Conservation (phyloP, 35 echinoderm and acorn worm species). For the Acanthaster planci region DNA sequence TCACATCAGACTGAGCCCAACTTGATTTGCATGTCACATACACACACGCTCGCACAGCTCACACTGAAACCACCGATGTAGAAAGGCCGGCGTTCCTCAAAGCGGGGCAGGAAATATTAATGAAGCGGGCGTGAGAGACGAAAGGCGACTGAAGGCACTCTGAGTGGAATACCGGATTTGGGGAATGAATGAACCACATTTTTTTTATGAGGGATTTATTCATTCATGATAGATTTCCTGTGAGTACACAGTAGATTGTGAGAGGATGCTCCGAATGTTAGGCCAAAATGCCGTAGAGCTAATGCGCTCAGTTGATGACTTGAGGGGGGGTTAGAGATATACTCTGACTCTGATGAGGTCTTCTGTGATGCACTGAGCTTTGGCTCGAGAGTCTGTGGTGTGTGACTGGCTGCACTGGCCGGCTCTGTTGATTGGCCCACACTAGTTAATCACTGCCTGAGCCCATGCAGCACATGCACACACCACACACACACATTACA, state of each 20-base stretch:
- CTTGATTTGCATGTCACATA: slow-evolving; percentile 29
- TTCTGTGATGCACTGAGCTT: too few species aligned
- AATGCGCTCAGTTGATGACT: neutral
- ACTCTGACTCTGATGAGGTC: too few species aligned
- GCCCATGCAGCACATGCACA: neutral
- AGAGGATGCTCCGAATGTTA: too few species aligned
- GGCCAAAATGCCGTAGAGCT: neutral
- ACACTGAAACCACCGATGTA: slow-evolving; percentile 12
- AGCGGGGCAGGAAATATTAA: slow-evolving; percentile 16
- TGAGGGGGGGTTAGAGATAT: too few species aligned
- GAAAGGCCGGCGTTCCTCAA: slow-evolving; percentile 4
- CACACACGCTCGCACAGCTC: neutral
- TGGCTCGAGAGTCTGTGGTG: neutral
- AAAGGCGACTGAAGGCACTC: slow-evolving; percentile 9
- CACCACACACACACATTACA: neutral
- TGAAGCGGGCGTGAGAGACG: slow-evolving; percentile 21
- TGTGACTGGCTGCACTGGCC: slow-evolving; percentile 3
- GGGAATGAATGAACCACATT: neutral
- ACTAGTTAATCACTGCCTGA: neutral
- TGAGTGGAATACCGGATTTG: neutral
- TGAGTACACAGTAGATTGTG: neutral
- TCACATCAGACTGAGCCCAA: neutral
- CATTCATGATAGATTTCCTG: slow-evolving; percentile 21
- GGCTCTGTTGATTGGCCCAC: slow-evolving; percentile 2
- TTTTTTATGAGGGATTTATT: neutral